Percentiles rank a stretch among this genome's conserved stretches.
Conservation (phyloP, 2,797 vertebrate genomes). For the Lerista edwardsae region DNA sequence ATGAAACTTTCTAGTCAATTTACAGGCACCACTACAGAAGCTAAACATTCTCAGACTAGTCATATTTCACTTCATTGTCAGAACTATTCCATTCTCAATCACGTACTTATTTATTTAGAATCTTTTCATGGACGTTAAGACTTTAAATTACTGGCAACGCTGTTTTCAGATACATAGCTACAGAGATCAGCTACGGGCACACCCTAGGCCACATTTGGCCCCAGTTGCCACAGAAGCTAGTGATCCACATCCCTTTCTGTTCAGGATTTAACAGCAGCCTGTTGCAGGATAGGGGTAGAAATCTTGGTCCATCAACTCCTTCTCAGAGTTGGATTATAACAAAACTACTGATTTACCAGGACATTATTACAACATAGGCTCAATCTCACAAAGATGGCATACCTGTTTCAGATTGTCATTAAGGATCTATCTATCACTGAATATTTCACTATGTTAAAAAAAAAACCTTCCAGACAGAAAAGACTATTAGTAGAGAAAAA, state of each 20-base stretch:
- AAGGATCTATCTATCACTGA: not conserved
- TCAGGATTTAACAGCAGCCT: not conserved
- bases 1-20: slow-evolving; percentile 24
- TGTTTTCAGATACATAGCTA: rapidly evolving
- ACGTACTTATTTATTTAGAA: slow-evolving; percentile 2
- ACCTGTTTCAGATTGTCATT: not conserved
- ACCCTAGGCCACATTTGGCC: not conserved
- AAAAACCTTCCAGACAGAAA: not conserved
- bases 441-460: not conserved
- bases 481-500: not conserved
- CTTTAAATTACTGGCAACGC: rapidly evolving
- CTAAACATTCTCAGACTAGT: not conserved
- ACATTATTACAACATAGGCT: too few relatives aligned
- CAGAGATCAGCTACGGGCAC: not conserved
- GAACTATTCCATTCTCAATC: not conserved
- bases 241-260: not conserved
- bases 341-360: too few relatives aligned
- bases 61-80: slow-evolving; percentile 20
- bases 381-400: not conserved
- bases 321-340: not conserved
- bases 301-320: not conserved
- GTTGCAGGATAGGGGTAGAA: not conserved
- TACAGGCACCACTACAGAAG: slow-evolving; percentile 20
- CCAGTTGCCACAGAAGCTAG: not conserved
- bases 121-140: not conserved